These are phyloP conservation scores for Mallotus villosus DNA, from an alignment of 2,797 vertebrate species.

Conservation along the genomic window DNA sequence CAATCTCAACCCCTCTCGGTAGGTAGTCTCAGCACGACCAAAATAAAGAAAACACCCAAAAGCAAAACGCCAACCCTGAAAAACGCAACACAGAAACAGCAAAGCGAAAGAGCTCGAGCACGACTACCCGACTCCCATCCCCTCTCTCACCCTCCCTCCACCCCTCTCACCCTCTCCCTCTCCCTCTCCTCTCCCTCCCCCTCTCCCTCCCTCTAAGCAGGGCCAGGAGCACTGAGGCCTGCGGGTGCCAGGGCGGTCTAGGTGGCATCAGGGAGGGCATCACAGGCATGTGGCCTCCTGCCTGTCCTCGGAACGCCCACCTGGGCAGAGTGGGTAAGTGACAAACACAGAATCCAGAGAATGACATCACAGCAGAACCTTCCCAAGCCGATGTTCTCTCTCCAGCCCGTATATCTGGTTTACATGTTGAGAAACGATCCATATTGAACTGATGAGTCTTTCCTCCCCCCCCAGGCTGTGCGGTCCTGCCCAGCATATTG, in stretches of 20 bases:
- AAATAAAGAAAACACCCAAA: too few relatives aligned
- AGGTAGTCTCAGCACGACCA: too few relatives aligned
- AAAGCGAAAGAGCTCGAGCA: too few relatives aligned
- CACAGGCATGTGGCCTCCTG: constrained; percentile 58
- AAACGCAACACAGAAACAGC: too few relatives aligned
- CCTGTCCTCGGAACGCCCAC: constrained; percentile 34
- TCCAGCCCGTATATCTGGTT: background rate
- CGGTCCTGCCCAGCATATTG: constrained; percentile 73
- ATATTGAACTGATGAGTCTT: background rate
- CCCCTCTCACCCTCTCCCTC: background rate
- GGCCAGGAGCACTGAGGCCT: constrained; percentile 1
- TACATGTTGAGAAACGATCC: background rate
- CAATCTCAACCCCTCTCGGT: background rate
- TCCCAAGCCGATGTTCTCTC: background rate
- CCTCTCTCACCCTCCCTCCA: background rate
- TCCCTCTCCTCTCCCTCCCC: background rate
- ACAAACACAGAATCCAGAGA: background rate
- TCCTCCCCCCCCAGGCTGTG: constrained; percentile 40
- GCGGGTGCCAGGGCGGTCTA: constrained; percentile 28
- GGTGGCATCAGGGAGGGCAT: constrained; percentile 25
- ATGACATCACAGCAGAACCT: background rate
- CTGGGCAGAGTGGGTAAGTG: constrained; percentile 55
- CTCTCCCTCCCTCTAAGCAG: constrained; percentile 4
- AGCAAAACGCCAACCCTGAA: too few relatives aligned
- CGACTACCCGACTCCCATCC: too few relatives aligned